Conservation (phyloP, 2,113 vertebrate genomes). For the Nasalis larvatus region DNA sequence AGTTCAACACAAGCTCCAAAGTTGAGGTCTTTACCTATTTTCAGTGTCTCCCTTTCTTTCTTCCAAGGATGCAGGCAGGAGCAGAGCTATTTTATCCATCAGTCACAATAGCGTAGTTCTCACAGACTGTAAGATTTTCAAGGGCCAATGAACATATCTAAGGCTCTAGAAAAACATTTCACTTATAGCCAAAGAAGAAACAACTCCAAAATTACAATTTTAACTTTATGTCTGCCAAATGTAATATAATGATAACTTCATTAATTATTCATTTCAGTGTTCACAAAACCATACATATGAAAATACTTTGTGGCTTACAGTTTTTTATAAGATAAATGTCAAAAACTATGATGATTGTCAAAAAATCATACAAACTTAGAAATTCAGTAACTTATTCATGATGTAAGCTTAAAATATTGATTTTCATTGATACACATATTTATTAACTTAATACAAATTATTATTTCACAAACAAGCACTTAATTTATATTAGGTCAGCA, state of each 20-base stretch:
- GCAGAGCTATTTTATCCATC: neutral
- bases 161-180: neutral
- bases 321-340: neutral
- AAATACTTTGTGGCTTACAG: neutral
- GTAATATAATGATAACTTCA: neutral
- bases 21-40: neutral
- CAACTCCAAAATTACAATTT: slow-evolving; percentile 16
- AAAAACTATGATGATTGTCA: neutral
- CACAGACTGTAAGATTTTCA: neutral
- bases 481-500: neutral
- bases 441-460: neutral
- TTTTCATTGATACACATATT: neutral
- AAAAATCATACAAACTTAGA: neutral
- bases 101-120: neutral
- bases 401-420: neutral
- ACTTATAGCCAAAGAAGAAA: neutral
- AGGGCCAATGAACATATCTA: neutral
- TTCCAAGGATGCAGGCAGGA: neutral
- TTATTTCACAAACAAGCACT: neutral
- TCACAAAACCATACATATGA: neutral
- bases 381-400: neutral
- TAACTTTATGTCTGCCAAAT: neutral
- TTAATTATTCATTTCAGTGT: neutral
- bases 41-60: neutral
- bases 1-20: neutral